Evolutionary conservation across 2,888 invertebrate species (phyloP).

Genomic region (Drosophila koepferae): DNA sequence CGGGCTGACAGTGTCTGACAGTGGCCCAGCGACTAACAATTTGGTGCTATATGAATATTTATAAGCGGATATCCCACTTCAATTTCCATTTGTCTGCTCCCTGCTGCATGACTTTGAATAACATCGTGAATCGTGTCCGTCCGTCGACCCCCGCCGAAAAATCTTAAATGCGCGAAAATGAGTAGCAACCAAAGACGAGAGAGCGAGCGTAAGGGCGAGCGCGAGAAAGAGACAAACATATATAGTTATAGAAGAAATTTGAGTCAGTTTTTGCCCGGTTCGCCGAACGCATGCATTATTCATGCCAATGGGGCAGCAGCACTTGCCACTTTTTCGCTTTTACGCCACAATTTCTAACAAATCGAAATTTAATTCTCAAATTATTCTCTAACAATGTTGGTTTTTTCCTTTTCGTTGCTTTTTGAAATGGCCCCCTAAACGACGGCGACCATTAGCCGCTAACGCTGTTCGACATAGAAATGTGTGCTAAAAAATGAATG

Average conservation of each 20-base stretch:
- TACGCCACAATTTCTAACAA: slow-evolving; percentile 55
- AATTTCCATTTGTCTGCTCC: slow-evolving; percentile 20
- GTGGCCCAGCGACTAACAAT: slow-evolving; percentile 7
- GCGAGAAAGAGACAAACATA: slow-evolving; percentile 1
- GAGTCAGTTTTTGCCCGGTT: slow-evolving; percentile 25
- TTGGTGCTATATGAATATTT: slow-evolving; percentile 68
- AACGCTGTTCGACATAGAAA: slow-evolving; percentile 20
- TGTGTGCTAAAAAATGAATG: slow-evolving; percentile 72
- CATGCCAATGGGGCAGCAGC: slow-evolving; percentile 40
- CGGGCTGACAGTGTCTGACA: slow-evolving; percentile 5
- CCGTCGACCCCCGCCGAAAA: slow-evolving; percentile 17
- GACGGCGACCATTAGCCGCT: slow-evolving; percentile 46
- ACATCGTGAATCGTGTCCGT: slow-evolving; percentile 23
- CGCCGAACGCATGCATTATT: slow-evolving; percentile 64
- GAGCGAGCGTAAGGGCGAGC: background rate
- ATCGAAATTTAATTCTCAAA: slow-evolving; percentile 81
- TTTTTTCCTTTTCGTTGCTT: slow-evolving; percentile 38
- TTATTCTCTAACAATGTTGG: slow-evolving; percentile 59
- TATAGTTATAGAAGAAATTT: slow-evolving; percentile 25
- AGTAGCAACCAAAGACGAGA: slow-evolving; percentile 11
- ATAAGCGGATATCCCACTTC: slow-evolving; percentile 57
- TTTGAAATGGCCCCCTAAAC: slow-evolving; percentile 46
- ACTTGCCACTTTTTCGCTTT: slow-evolving; percentile 16
- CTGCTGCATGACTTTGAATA: slow-evolving; percentile 57
- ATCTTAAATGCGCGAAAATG: slow-evolving; percentile 59